Conservation (phyloP, 2,888 invertebrate species). For the Lithophane ornitopus region DNA sequence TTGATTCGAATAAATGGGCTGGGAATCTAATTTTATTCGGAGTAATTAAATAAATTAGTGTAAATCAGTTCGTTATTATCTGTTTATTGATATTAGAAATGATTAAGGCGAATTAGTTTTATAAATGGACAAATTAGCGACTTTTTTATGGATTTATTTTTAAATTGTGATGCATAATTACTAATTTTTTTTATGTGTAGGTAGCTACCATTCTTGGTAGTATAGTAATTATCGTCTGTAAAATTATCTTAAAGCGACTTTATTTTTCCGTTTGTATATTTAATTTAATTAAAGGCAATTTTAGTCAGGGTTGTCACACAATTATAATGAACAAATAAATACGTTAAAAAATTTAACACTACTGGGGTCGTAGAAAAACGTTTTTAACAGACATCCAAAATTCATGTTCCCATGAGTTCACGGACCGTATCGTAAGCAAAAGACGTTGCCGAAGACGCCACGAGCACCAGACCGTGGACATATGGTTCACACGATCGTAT, state of each 20-base stretch:
- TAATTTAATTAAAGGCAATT: constrained; percentile 15
- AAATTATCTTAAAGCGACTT: not conserved
- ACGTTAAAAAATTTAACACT: not conserved
- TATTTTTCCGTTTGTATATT: not conserved
- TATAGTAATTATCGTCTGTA: constrained; percentile 16
- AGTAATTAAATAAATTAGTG: constrained; percentile 52
- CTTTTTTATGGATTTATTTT: constrained; percentile 29
- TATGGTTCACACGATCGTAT: constrained; percentile 82
- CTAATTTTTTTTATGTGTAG: not conserved
- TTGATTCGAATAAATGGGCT: constrained; percentile 44
- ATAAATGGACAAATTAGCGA: constrained; percentile 50
- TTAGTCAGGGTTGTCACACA: constrained; percentile 5
- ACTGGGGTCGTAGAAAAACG: constrained; percentile 33
- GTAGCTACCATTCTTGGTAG: not conserved
- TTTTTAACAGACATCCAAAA: constrained; percentile 61
- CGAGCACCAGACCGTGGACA: constrained; percentile 78
- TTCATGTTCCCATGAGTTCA: constrained; percentile 71
- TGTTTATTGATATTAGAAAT: constrained; percentile 48
- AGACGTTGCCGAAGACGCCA: constrained; percentile 84
- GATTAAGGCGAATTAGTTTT: constrained; percentile 34
- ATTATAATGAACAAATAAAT: rapidly evolving
- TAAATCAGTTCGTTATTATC: constrained; percentile 39
- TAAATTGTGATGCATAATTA: constrained; percentile 9
- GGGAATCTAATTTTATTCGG: constrained; percentile 32
- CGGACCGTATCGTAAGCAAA: constrained; percentile 78